Base-by-base conservation (phyloP, 2,113 vertebrate genomes). In the Callopanchax toddi region DNA sequence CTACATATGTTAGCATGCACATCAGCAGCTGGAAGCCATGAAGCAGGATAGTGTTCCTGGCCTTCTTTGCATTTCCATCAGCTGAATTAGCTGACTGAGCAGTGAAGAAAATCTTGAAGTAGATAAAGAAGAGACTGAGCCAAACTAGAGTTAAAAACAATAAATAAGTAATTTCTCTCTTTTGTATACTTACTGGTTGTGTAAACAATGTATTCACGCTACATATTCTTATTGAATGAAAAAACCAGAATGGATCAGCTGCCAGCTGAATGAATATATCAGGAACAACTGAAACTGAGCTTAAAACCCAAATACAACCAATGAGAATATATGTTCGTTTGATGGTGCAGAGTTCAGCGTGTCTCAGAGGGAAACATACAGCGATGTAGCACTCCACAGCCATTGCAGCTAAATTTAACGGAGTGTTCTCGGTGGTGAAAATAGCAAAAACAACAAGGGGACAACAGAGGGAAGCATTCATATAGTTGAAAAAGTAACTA, bases 341-440 rank as follows among this genome's bases (percentile, higher is more conserved):
- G 7, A 88, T 12, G 0, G 90, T 91, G 44, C 89, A 91, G 29
- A 92, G 73, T 39, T 80, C 78, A 11, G 32, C 11, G 13, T 91
- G 87, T 15, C 60, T 80, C 1, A 92, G 72, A 6, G 91, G 91
- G 17, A 88, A 6, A 21, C 91, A 90, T 5, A 91, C 49, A 56
- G 91, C 89, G 23, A 90, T 66, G 77, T 87, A 91, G 46, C 90
- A 88, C 67, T 92, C 91, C 15, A 87, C 40, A 0, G 89, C 82
- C 89, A 89, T 89, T 11, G 74, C 6, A 26, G 56, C 60, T 15
- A 79, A 25, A 13, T 50, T 81, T 2, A 81, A 29, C 0, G 82
- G 82, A 8, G 65, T 87, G 80, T 85, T 88, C 2, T 54, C 18
- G 12, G 1, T 88, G 5, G 79, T 53, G 18, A 79, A 66, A 16